Conservation (phyloP, 1,140 invertebrate species). For the Tetramorium parvispinum region DNA sequence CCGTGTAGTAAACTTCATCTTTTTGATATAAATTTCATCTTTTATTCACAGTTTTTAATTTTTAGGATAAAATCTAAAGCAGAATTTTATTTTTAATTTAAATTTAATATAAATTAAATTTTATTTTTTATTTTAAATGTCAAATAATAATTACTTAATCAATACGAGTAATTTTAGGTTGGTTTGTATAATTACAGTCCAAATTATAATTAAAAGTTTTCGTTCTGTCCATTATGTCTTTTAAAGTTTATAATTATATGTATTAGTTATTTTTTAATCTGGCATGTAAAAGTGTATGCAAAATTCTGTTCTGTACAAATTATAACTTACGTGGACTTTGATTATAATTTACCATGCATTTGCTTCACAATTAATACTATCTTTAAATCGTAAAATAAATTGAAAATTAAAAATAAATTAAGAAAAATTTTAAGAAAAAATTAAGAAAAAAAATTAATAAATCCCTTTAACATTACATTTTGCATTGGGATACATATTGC, state of each 20-base stretch:
- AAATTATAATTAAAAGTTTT: slow-evolving; percentile 14
- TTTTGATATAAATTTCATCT: neutral
- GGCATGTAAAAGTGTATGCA: neutral
- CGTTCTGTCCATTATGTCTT: neutral
- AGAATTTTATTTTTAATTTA: neutral
- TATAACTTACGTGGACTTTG: neutral
- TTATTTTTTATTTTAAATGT: slow-evolving; percentile 9
- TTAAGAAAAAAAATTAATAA: neutral
- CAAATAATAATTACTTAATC: neutral
- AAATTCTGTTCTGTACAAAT: neutral
- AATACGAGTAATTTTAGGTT: neutral
- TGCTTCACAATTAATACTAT: neutral
- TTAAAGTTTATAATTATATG: neutral
- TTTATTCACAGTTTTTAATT: neutral
- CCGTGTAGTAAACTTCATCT: neutral
- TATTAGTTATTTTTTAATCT: neutral
- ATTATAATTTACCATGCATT: neutral
- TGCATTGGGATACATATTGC: neutral
- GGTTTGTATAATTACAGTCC: neutral
- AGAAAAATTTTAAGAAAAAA: neutral
- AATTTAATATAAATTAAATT: neutral
- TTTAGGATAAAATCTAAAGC: neutral
- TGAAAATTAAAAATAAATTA: neutral
- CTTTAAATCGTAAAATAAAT: neutral
- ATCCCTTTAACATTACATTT: neutral